These are phyloP conservation scores for Oriolus oriolus DNA, from an alignment of 2,113 vertebrate species.

Conservation along the genomic window DNA sequence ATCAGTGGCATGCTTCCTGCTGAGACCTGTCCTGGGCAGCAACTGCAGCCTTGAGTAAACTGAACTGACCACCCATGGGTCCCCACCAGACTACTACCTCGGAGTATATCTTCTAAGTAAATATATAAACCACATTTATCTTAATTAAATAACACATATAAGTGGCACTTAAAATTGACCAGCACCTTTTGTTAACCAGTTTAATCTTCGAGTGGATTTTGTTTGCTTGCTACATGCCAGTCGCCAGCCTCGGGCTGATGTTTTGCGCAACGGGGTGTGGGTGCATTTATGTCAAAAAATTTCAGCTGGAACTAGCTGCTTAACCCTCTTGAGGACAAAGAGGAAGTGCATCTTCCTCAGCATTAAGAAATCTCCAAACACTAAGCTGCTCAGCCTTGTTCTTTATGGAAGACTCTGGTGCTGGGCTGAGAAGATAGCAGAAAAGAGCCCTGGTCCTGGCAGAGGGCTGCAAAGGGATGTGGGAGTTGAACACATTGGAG, in stretches of 20 bases:
- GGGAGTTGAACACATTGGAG: neutral
- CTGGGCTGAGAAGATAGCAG: neutral
- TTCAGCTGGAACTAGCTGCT: neutral
- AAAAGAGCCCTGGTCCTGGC: neutral
- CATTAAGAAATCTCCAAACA: neutral
- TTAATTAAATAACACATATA: neutral
- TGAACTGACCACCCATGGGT: accelerated
- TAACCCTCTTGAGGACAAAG: neutral
- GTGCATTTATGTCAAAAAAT: neutral
- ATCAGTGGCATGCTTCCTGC: neutral
- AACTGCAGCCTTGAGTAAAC: neutral
- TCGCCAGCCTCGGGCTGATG: neutral
- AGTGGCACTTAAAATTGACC: neutral
- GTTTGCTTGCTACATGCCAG: neutral
- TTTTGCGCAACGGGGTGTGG: neutral
- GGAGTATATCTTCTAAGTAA: neutral
- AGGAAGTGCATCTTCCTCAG: neutral
- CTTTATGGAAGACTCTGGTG: neutral
- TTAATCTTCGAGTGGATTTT: neutral
- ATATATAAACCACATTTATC: neutral
- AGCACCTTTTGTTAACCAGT: neutral
- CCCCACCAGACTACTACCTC: neutral
- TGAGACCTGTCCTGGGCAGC: accelerated
- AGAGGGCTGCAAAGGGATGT: neutral
- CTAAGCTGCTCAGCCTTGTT: neutral